Evolutionary conservation across 2,888 invertebrate genomes (phyloP).

Genomic region (Coelopa pilipes): DNA sequence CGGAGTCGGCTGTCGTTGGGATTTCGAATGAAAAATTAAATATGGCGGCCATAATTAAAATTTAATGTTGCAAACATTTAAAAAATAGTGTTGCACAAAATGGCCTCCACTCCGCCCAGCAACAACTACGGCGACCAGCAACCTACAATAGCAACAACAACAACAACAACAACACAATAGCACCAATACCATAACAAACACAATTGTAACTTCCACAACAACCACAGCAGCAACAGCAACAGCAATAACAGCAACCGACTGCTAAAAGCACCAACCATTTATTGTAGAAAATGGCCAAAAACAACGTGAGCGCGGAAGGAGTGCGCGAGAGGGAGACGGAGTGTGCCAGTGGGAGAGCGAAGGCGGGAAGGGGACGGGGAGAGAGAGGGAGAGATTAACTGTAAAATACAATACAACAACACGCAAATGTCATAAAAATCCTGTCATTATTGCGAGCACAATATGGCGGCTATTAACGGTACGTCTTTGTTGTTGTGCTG

Average conservation of each 20-base stretch:
- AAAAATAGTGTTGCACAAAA: slow-evolving; percentile 39
- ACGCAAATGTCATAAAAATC: slow-evolving; percentile 42
- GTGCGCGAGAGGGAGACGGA: neutral
- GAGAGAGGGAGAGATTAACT: slow-evolving; percentile 29
- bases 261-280: slow-evolving; percentile 25
- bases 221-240: slow-evolving; percentile 16
- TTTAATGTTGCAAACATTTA: slow-evolving; percentile 39
- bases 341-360: neutral
- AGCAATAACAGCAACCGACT: slow-evolving; percentile 7
- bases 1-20: too few species aligned
- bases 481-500: neutral
- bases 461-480: slow-evolving; percentile 19
- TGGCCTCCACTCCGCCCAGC: slow-evolving; percentile 16
- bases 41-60: slow-evolving; percentile 17
- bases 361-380: neutral
- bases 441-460: slow-evolving; percentile 40
- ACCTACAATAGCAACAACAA: too few species aligned
- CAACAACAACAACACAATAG: too few species aligned
- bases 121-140: too few species aligned
- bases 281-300: slow-evolving; percentile 26
- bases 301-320: neutral
- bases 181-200: too few species aligned
- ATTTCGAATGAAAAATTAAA: too few species aligned
- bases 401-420: slow-evolving; percentile 39
- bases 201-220: neutral